A percentile compares a stretch with the other conserved stretches of the same genome.
These are phyloP conservation scores for Lycophotia porphyrea DNA, from an alignment of 2,888 invertebrate genomes.

Conservation along the genomic window DNA sequence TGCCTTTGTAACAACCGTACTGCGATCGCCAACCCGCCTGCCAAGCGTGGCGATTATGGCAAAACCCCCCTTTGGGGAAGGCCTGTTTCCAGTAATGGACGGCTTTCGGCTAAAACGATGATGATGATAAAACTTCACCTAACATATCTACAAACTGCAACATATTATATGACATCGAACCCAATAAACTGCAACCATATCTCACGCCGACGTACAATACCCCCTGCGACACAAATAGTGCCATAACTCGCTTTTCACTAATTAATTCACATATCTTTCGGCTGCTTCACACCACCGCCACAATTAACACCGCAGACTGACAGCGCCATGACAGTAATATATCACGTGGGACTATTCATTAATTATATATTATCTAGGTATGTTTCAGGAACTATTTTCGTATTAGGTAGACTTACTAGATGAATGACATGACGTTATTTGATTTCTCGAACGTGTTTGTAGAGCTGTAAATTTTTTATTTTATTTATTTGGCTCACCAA, in stretches of 20 bases:
- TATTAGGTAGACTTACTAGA: slow-evolving; percentile 26
- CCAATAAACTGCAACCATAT: slow-evolving; percentile 40
- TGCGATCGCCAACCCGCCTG: too few species aligned
- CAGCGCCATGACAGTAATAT: slow-evolving; percentile 66
- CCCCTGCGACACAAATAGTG: slow-evolving; percentile 48
- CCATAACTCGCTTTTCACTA: slow-evolving; percentile 55
- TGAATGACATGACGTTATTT: slow-evolving; percentile 28
- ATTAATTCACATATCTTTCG: slow-evolving; percentile 65
- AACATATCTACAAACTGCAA: not conserved
- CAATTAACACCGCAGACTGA: slow-evolving; percentile 65
- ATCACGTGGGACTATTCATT: slow-evolving; percentile 63
- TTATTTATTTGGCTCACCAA: too few species aligned
- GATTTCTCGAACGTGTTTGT: too few species aligned
- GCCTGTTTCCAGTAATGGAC: too few species aligned
- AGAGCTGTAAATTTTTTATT: too few species aligned
- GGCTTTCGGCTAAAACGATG: too few species aligned
- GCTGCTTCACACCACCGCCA: slow-evolving; percentile 53
- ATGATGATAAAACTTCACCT: too few species aligned
- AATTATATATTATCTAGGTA: slow-evolving; percentile 53
- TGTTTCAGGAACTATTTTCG: slow-evolving; percentile 50
- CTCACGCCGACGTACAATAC: slow-evolving; percentile 36
- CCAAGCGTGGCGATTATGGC: too few species aligned
- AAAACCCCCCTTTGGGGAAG: too few species aligned
- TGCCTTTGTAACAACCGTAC: too few species aligned
- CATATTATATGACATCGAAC: not conserved